Base-by-base conservation (phyloP, 2,113 vertebrate genomes). In the Phalacrocorax carbo region DNA sequence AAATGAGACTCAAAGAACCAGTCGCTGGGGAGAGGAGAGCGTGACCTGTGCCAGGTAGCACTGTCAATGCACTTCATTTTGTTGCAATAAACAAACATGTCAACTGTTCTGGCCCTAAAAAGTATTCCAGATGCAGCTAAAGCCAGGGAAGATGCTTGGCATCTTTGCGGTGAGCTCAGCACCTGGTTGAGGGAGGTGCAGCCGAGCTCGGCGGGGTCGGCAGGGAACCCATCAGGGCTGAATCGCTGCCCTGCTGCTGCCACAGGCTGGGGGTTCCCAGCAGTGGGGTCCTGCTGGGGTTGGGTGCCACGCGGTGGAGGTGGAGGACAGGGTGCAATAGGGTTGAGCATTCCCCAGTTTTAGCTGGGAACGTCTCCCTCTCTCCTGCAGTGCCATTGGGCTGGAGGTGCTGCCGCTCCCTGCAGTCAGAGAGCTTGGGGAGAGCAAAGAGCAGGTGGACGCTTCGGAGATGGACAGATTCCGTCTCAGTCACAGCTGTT, bases 191-290 rank as follows among this genome's bases (percentile, higher is more conserved):
- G 20, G 36, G 65, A 62, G 15, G 2, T 44, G 29, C 2, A 0
- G 49, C 22, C 2, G 0, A 10, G 55, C 42, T 49, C 0, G 0
- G 5, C 13, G 26, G 20, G 46, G 61, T 8, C 0, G 8, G 11
- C 76, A 15, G 27, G 15, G 64, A 8, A 1, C 26, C 57, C 29
- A 0, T 1, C 0, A 0, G 52, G 46, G 60, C n/a, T 75, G 21
- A 25, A 0, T 18, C 6, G 3, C 61, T 75, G 58, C n/a, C 36
- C 58, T 40, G n/a, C 40, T 55, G 55, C 2, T 0, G 36, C 13
- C 0, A 0, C 7, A 5, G 87, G 14, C 18, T 30, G 38, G 15
- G 11, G 14, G 7, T 52, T 20, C 26, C 13, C 79, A 36, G 48
- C 2, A 10, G 15, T 48, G 42, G 20, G 9, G 26, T 65, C 10